phyloP scores from a whole-genome alignment of 2,797 vertebrate species.

The Crossoptilon crossoptilon region DNA sequence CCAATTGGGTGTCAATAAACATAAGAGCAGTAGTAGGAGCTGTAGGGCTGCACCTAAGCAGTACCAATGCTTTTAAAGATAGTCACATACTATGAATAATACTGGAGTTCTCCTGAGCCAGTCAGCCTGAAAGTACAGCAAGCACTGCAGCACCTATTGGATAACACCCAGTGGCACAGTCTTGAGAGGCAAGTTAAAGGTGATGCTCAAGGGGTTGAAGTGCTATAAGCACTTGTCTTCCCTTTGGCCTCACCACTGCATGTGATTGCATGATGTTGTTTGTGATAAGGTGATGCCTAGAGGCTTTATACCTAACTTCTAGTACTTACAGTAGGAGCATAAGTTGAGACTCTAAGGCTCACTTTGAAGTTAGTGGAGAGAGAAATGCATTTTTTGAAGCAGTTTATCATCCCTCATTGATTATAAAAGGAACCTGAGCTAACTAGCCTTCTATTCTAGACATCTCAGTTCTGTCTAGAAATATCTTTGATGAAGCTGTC shows the following conservation, averaged over 20 bases:
- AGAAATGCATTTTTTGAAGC: constrained; percentile 18
- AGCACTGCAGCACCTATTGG: neutral
- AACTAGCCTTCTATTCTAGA: neutral
- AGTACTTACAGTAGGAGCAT: constrained; percentile 16
- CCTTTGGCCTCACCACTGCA: neutral
- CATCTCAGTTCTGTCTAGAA: neutral
- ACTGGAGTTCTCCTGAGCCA: neutral
- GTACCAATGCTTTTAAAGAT: neutral
- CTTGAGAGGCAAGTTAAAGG: neutral
- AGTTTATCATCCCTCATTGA: constrained; percentile 39
- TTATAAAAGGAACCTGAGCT: constrained; percentile 25
- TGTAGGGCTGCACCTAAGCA: neutral
- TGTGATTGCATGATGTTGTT: neutral
- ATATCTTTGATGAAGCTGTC: neutral
- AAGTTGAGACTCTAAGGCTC: constrained; percentile 40
- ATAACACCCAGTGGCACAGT: neutral
- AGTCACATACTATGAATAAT: neutral
- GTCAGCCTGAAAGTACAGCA: neutral
- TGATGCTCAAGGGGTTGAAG: neutral
- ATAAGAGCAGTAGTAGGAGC: neutral
- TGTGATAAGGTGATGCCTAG: neutral
- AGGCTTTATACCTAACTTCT: constrained; percentile 22
- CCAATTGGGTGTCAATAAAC: neutral
- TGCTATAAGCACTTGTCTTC: neutral
- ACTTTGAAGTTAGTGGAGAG: constrained; percentile 42